phyloP scores from a whole-genome alignment of 2,888 invertebrate species.

The Tricholauxania praeusta region DNA sequence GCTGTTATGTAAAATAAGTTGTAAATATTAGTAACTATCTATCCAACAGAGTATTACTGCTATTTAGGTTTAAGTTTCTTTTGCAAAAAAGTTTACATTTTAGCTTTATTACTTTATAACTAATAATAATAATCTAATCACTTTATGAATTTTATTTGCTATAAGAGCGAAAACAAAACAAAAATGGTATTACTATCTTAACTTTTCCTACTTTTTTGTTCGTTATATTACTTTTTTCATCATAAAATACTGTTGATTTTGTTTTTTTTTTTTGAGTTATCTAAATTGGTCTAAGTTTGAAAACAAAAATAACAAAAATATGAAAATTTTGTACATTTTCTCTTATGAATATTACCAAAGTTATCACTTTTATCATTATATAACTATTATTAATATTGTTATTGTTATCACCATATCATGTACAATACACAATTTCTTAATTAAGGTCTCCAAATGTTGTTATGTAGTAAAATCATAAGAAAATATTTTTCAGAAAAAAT shows the following conservation, averaged over 20 bases:
- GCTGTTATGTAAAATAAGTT: too few species aligned
- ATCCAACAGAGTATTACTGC: too few species aligned
- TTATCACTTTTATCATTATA: constrained; percentile 27
- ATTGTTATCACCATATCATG: constrained; percentile 8
- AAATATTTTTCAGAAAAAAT: neutral
- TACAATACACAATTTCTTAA: constrained; percentile 12
- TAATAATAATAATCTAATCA: too few species aligned
- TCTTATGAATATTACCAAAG: neutral
- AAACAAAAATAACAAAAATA: constrained; percentile 7
- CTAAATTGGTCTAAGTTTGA: constrained; percentile 7
- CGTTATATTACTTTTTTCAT: neutral
- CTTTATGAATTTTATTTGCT: too few species aligned
- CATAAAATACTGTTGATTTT: neutral
- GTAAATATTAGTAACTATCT: too few species aligned
- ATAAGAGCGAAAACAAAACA: too few species aligned
- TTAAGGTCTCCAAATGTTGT: constrained; percentile 1
- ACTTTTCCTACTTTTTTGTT: neutral
- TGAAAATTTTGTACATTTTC: neutral
- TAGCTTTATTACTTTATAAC: too few species aligned
- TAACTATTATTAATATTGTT: constrained; percentile 21
- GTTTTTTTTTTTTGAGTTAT: constrained; percentile 7
- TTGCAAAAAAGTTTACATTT: too few species aligned
- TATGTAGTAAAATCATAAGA: neutral
- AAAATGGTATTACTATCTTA: too few species aligned
- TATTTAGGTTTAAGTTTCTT: too few species aligned